Evolutionary conservation across 2,113 vertebrate species (phyloP), one percentile per base, ranked within the genome.

Genomic region (Cyanistes caeruleus): DNA sequence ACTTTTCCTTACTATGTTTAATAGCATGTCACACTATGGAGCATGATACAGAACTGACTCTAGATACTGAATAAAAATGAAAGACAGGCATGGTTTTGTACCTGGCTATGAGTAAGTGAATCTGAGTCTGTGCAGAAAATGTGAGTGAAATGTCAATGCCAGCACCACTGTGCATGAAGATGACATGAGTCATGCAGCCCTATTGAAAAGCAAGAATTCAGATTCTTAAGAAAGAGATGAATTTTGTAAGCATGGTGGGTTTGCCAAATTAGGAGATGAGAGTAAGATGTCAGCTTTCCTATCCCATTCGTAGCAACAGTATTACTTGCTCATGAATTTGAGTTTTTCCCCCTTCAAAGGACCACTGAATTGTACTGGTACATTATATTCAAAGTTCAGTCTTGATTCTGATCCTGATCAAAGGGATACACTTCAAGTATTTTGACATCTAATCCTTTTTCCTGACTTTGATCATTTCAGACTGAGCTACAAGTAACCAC

Each of bases 351-450:
- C 84, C 59, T 95, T 94, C 85, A 96, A 96, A 96, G 43, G 48
- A 22, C 70, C 55, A 37, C 60, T 72, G 81, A 85, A 80, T 88
- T 88, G 59, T 77, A 76, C 41, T 55, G 44, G 49, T 56, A 75
- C 67, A 78, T 93, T 87, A 86, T 89, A 97, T 81, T 92, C 90
- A 60, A 94, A 82, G 87, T 94, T 95, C 63, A 76, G 65, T 33
- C 83, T 92, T 77, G 91, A 96, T 95, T 97, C 93, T 95, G 96
- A 94, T 95, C 82, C 87, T 96, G 75, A 97, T 94, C 68, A 95
- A 94, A 96, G 37, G 21, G 46, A 33, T 18, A 39, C 10, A 11
- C 53, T 95, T 95, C 58, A 87, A 87, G 37, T 87, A 21, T 89
- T 95, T 88, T 93, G 67, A 58, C 76, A 86, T 74, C 52, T 80